Evolutionary conservation across 2,888 invertebrate genomes (phyloP).

Genomic region (Mycalesis mineus): DNA sequence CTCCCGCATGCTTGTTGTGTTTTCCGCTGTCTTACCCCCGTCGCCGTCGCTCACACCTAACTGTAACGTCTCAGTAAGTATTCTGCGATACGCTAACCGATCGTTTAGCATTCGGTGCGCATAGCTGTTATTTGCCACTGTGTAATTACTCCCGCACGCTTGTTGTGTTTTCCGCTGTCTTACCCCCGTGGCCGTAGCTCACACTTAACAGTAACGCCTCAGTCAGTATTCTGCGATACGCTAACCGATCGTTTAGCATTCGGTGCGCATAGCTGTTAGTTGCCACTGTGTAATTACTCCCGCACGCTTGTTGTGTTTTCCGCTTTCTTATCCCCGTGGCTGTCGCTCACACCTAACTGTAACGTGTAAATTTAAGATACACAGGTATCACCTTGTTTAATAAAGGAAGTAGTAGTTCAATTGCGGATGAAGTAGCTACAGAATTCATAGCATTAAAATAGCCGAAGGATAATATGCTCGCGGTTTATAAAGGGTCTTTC

Average conservation of each 20-base stretch:
- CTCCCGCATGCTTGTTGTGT: constrained; percentile 20
- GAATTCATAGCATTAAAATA: too few relatives aligned
- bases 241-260: constrained; percentile 22
- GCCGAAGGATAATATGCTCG: too few relatives aligned
- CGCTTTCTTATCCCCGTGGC: constrained; percentile 13
- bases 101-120: constrained; percentile 24
- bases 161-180: constrained; percentile 24
- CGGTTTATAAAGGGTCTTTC: too few relatives aligned
- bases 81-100: constrained; percentile 19
- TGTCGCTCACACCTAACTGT: constrained; percentile 7
- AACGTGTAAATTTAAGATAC: too few relatives aligned
- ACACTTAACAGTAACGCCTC: constrained; percentile 11
- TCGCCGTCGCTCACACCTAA: constrained; percentile 5
- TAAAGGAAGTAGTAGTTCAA: too few relatives aligned
- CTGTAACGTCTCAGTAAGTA: constrained; percentile 18
- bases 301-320: constrained; percentile 22
- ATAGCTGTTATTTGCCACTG: constrained; percentile 14
- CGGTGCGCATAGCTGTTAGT: constrained; percentile 16
- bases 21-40: constrained; percentile 18
- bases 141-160: constrained; percentile 23
- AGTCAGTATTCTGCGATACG: constrained; percentile 23
- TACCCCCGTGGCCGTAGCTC: constrained; percentile 3
- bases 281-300: constrained; percentile 23
- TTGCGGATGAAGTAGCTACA: too few relatives aligned
- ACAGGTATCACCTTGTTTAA: too few relatives aligned